phyloP scores from a whole-genome alignment of 2,113 vertebrate species.

The Phaethon lepturus region DNA sequence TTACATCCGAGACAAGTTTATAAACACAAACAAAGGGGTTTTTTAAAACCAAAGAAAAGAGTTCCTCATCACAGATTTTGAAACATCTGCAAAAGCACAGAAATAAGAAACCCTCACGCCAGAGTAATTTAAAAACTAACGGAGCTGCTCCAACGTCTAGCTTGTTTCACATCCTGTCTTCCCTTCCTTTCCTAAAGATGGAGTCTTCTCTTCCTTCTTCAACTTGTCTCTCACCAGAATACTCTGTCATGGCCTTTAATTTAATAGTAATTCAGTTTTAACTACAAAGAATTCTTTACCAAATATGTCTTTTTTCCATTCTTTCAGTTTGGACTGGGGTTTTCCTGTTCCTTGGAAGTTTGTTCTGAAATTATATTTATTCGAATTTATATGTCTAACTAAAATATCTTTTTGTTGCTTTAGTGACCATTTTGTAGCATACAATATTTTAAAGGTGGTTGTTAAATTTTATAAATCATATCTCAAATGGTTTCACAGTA shows the following conservation, averaged over 20 bases:
- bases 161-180: neutral
- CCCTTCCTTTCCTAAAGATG: neutral
- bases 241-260: neutral
- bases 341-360: neutral
- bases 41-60: neutral
- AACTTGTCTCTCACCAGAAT: neutral
- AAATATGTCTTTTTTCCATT: neutral
- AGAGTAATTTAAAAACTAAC: neutral
- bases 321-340: neutral
- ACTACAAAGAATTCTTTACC: neutral
- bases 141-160: neutral
- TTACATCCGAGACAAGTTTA: neutral
- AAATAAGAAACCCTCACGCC: neutral
- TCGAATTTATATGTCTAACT: neutral
- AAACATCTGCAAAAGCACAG: neutral
- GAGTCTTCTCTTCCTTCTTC: neutral
- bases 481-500: neutral
- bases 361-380: neutral
- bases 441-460: neutral
- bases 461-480: neutral
- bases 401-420: neutral
- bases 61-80: neutral
- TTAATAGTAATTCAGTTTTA: neutral
- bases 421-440: neutral
- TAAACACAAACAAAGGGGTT: rapidly evolving